phyloP scores from a whole-genome alignment of 2,113 vertebrate genomes.

The Nipponia nippon region DNA sequence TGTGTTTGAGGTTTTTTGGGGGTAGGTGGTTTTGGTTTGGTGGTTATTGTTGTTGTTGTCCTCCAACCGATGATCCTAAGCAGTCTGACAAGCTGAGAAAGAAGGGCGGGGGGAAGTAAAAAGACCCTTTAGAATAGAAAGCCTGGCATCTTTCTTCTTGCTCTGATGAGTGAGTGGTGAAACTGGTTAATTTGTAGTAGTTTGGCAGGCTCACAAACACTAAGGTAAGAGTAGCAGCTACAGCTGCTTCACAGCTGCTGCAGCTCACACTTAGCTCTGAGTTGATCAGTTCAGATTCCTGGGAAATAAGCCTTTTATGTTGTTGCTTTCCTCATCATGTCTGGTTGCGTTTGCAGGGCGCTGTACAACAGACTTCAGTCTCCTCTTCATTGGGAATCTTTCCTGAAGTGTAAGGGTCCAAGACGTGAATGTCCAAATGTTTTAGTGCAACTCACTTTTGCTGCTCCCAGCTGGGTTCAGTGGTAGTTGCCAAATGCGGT shows the following conservation, averaged over 20 bases:
- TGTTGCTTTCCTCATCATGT: accelerated
- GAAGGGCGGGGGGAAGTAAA: accelerated
- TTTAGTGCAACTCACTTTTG: not conserved
- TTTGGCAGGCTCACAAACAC: not conserved
- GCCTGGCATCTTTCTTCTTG: not conserved
- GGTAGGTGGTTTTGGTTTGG: not conserved
- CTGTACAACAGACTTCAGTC: accelerated
- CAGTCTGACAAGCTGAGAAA: not conserved
- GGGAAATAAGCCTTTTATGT: not conserved
- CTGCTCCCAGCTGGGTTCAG: not conserved
- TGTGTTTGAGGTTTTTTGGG: no score
- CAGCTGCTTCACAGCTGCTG: not conserved
- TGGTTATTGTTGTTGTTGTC: not conserved
- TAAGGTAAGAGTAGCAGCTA: not conserved
- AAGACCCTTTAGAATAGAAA: not conserved
- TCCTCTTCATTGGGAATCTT: not conserved
- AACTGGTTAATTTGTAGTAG: not conserved
- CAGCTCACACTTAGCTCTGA: not conserved
- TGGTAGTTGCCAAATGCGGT: not conserved
- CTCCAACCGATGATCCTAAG: not conserved
- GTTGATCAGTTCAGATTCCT: not conserved
- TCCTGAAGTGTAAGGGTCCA: not conserved
- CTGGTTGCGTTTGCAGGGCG: not conserved
- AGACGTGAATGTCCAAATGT: accelerated
- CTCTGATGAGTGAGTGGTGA: not conserved